Percentiles rank a stretch among this genome's conserved stretches.
phyloP scores from a whole-genome alignment of 2,113 vertebrate species.

The Hippocampus comes region DNA sequence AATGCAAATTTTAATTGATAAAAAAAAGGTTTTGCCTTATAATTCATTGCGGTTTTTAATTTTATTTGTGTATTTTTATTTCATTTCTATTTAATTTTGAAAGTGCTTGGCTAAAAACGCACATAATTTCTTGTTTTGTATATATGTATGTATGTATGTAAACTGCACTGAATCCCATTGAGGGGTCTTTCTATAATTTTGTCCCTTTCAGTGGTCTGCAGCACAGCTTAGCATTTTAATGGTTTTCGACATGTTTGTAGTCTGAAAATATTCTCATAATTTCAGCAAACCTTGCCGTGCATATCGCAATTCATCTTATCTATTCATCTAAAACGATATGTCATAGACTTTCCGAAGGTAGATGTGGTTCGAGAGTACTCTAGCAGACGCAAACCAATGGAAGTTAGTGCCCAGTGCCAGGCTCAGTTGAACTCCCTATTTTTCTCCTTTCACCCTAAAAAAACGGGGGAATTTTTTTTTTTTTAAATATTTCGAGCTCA shows the following conservation, averaged over 20 bases:
- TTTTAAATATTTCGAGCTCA: constrained; percentile 21
- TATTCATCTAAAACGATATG: background rate
- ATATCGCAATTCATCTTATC: background rate
- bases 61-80: no score
- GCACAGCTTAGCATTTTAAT: background rate
- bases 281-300: background rate
- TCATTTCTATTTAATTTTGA: no score
- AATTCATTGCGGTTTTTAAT: no score
- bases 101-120: no score
- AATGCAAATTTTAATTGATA: no score
- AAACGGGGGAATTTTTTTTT: background rate
- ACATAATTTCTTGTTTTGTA: no score
- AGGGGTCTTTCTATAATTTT: no score
- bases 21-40: no score
- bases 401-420: constrained; percentile 42
- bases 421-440: constrained; percentile 26
- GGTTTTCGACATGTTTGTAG: background rate
- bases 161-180: no score
- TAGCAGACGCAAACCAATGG: constrained; percentile 38
- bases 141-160: no score
- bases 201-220: background rate
- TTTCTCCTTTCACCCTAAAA: constrained; percentile 6
- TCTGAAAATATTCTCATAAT: background rate
- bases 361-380: constrained; percentile 17
- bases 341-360: constrained; percentile 4